These are phyloP conservation scores for Neogale vison DNA, from an alignment of 2,113 vertebrate species.

Conservation along the genomic window DNA sequence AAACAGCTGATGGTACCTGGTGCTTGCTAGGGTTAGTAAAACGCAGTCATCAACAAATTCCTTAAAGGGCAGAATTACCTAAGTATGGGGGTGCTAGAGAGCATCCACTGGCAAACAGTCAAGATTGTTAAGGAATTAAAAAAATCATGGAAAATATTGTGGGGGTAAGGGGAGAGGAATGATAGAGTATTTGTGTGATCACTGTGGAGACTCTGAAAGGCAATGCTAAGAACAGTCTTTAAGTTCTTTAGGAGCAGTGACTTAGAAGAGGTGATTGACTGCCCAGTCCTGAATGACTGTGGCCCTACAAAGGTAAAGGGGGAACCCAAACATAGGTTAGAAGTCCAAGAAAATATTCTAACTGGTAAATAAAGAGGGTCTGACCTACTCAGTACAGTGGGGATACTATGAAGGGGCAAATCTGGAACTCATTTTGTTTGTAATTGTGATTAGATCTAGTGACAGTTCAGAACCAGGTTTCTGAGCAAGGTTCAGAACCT, in stretches of 20 bases:
- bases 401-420: background rate
- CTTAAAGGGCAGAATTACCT: background rate
- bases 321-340: background rate
- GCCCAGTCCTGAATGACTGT: background rate
- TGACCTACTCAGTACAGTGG: background rate
- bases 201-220: background rate
- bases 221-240: background rate
- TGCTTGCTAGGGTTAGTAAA: background rate
- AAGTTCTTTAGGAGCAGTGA: background rate
- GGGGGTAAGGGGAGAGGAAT: rapidly evolving
- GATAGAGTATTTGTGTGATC: background rate
- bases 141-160: background rate
- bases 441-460: background rate
- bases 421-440: background rate
- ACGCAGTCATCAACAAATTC: background rate
- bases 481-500: too few species aligned
- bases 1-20: background rate
- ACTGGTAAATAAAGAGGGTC: background rate
- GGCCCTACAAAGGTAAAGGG: background rate
- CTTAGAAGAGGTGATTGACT: background rate
- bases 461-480: background rate
- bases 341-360: background rate
- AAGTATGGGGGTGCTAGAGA: background rate
- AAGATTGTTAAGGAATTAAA: background rate
- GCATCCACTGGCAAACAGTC: background rate